These are phyloP conservation scores for Cantharis flavilabris DNA, from an alignment of 2,888 invertebrate genomes.

Conservation along the genomic window DNA sequence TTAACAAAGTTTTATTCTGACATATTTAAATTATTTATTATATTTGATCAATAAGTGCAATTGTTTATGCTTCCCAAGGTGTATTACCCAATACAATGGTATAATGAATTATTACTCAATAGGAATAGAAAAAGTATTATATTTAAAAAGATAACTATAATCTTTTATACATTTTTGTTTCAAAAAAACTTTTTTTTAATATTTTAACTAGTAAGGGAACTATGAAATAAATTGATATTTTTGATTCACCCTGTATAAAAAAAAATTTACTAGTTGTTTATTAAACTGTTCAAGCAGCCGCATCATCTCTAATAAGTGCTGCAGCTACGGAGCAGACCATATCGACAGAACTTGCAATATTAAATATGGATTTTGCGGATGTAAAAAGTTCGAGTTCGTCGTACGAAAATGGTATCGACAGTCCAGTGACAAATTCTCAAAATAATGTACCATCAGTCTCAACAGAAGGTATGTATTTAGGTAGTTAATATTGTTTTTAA, in stretches of 20 bases:
- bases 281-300: neutral
- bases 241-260: neutral
- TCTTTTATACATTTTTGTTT: too few species aligned
- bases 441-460: neutral
- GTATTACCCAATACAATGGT: too few species aligned
- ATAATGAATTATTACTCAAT: too few species aligned
- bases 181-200: too few species aligned
- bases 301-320: neutral
- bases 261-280: neutral
- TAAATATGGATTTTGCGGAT: constrained; percentile 1
- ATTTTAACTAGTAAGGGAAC: neutral
- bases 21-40: too few species aligned
- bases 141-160: too few species aligned
- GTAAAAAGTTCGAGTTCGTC: neutral
- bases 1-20: too few species aligned
- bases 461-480: constrained; percentile 18
- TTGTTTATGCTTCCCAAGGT: too few species aligned
- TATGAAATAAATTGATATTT: neutral
- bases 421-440: constrained; percentile 4
- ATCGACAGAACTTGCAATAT: neutral
- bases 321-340: neutral
- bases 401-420: constrained; percentile 8
- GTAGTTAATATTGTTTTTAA: constrained; percentile 18
- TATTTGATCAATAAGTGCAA: too few species aligned
- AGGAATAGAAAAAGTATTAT: too few species aligned